phyloP scores from a whole-genome alignment of 2,797 vertebrate species.

The Eleutherodactylus coqui region DNA sequence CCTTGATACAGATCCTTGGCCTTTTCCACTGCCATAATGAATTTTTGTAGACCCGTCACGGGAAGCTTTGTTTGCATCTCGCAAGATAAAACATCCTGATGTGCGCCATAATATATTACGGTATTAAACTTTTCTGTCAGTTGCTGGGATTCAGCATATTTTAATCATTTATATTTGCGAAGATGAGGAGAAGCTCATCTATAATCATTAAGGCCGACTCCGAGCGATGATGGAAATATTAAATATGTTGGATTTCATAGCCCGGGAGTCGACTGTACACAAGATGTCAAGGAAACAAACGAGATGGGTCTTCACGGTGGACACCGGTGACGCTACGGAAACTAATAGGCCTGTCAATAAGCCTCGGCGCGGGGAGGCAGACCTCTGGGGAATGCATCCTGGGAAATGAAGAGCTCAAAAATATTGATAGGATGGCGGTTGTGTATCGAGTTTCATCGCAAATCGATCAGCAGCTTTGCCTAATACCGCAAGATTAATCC shows the following conservation, averaged over 20 bases:
- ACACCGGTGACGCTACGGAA: constrained; percentile 68
- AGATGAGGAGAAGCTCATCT: constrained; percentile 69
- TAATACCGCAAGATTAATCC: constrained; percentile 69
- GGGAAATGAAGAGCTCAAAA: constrained; percentile 57
- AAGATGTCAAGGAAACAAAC: constrained; percentile 72
- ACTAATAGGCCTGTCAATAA: constrained; percentile 72
- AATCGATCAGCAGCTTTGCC: constrained; percentile 68
- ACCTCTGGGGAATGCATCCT: constrained; percentile 57
- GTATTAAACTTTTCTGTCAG: constrained; percentile 62
- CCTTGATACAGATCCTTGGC: constrained; percentile 22
- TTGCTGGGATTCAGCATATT: constrained; percentile 66
- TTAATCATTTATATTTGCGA: constrained; percentile 69
- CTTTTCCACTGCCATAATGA: not conserved
- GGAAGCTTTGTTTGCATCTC: constrained; percentile 46
- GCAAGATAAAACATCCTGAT: constrained; percentile 53
- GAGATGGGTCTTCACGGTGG: constrained; percentile 64
- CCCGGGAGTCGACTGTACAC: constrained; percentile 64
- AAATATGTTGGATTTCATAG: constrained; percentile 68
- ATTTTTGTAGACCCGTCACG: constrained; percentile 21
- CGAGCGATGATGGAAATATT: constrained; percentile 71
- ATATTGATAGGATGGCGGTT: constrained; percentile 60
- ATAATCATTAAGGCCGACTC: constrained; percentile 72
- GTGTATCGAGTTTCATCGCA: constrained; percentile 62
- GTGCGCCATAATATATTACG: constrained; percentile 62
- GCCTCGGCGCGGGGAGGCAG: constrained; percentile 51